Base-by-base conservation (phyloP, 2,113 vertebrate genomes). In the Phylloscopus trochiloides region DNA sequence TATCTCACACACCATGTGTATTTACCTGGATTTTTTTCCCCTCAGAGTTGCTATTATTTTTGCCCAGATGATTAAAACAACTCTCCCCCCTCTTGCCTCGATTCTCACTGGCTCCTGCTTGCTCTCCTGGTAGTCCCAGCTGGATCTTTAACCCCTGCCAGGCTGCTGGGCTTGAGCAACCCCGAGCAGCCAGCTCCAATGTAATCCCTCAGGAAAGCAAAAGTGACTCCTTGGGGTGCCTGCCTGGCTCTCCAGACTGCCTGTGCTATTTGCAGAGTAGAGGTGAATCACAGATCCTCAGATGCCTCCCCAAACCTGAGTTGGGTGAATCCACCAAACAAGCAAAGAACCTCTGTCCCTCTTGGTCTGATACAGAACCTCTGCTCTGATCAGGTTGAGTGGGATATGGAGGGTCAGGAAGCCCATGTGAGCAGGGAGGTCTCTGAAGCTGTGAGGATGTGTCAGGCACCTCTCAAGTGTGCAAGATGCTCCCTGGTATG, bases 141-240 rank as follows among this genome's bases (percentile, higher is more conserved):
- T 17, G 40, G 28, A 34, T 80, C 31, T 15, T 57, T 57, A 52
- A 28, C 55, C 62, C 88, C 67, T 57, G 32, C 26, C 18, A 34
- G 48, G 10, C 50, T 54, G n/a, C 4, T 3, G 4, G 42, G 13
- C 15, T 71, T 26, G 32, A 34, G 22, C 31, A 48, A 29, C 22
- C 58, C 25, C 24, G 32, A 42, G 65, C 31, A 62, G 55, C 18
- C 43, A 66, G 32, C 50, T 21, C 36, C 7, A 68, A 3, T 2
- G 2, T 7, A 58, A 84, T 36, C 57, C 72, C 51, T 70, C 38
- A 29, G 54, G 20, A 36, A 67, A 50, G 55, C 45, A 25, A 38
- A 55, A 21, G 65, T 0, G 1, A 9, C 11, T 52, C 55, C 34
- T 52, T 15, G 61, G 62, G 25, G 20, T 0, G 1, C 47, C 26